Evolutionary conservation across 2,797 vertebrate genomes (phyloP).

Genomic region (Buphagus erythrorhynchus): DNA sequence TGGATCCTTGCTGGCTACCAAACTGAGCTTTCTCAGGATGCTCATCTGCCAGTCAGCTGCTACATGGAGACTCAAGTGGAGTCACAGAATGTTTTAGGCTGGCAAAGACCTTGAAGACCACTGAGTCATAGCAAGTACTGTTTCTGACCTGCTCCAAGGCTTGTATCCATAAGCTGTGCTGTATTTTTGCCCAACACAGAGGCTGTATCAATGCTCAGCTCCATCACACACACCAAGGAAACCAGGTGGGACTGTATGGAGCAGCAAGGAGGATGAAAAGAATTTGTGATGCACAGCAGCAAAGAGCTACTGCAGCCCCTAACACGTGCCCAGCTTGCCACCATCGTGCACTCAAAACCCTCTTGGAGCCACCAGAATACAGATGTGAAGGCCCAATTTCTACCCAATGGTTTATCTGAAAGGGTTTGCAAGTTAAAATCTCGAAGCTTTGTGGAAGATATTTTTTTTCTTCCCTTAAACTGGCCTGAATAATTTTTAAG

Average conservation of each 20-base stretch:
- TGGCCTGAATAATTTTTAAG: not conserved
- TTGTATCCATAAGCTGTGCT: fast-evolving
- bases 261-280: not conserved
- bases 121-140: fast-evolving
- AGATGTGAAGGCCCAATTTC: not conserved
- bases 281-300: not conserved
- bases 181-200: not conserved
- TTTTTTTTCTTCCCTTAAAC: not conserved
- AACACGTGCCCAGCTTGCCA: fast-evolving
- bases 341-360: fast-evolving
- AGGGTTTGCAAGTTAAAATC: not conserved
- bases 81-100: not conserved
- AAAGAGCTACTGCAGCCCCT: not conserved
- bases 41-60: not conserved
- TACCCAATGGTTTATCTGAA: not conserved
- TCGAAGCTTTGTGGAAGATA: not conserved
- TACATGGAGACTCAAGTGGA: not conserved
- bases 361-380: not conserved
- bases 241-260: fast-evolving
- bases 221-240: not conserved
- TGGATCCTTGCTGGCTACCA: not conserved
- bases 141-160: not conserved
- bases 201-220: not conserved
- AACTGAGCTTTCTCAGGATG: not conserved
- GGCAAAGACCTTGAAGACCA: not conserved